Percentiles rank a stretch among this genome's conserved stretches.
Conservation (phyloP, 2,888 invertebrate genomes). For the Lochmaea crataegi region DNA sequence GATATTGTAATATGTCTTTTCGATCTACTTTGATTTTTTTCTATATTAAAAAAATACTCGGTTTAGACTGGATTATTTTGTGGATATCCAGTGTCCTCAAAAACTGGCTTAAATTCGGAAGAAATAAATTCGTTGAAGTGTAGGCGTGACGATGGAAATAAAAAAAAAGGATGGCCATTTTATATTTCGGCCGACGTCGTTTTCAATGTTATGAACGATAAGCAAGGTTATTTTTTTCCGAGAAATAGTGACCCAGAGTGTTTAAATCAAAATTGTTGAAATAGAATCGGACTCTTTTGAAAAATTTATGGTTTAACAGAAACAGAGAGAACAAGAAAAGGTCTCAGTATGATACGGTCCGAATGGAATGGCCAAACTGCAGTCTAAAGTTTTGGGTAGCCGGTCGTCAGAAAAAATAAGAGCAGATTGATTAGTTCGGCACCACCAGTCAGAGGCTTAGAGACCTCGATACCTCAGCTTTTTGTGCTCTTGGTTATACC, state of each 20-base stretch:
- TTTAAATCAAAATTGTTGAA: background rate
- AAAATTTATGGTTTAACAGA: background rate
- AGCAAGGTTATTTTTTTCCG: background rate
- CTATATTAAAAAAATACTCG: too few species aligned
- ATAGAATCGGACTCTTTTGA: background rate
- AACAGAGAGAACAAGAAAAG: background rate
- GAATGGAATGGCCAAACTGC: too few species aligned
- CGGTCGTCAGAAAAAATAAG: too few species aligned
- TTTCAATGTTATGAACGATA: conserved; percentile 7
- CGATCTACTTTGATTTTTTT: background rate
- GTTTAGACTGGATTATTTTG: background rate
- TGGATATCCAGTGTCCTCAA: background rate
- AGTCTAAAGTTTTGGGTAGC: too few species aligned
- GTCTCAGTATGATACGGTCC: too few species aligned
- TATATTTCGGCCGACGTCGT: conserved; percentile 1
- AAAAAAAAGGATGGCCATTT: background rate
- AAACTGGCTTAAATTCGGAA: background rate
- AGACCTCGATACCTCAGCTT: too few species aligned
- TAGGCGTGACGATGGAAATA: background rate
- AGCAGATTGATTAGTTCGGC: too few species aligned
- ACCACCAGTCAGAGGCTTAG: too few species aligned
- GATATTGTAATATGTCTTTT: too few species aligned
- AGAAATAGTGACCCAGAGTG: background rate
- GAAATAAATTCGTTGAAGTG: background rate
- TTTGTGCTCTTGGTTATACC: too few species aligned